Evolutionary conservation across 1,140 invertebrate species (phyloP).

Genomic region (Drosophila sturtevanti): DNA sequence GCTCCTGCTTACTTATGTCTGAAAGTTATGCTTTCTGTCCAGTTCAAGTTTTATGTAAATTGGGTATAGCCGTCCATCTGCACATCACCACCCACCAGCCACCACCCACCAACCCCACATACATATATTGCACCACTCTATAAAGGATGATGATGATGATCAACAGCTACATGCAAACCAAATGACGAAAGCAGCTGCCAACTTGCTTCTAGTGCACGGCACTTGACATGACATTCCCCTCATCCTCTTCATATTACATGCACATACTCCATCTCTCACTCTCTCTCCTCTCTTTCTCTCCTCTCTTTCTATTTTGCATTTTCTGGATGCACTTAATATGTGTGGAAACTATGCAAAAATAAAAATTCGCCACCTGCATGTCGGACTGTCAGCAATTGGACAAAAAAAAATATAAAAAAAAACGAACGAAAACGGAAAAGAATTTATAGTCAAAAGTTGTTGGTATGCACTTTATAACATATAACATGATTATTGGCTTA

Average conservation of each 20-base stretch:
- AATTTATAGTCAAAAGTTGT: slow-evolving; percentile 42
- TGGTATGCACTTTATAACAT: slow-evolving; percentile 1
- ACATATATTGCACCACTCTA: too few species aligned
- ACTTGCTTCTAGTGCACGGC: slow-evolving; percentile 25
- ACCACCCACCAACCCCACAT: too few species aligned
- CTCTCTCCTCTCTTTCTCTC: neutral
- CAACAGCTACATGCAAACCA: slow-evolving; percentile 32
- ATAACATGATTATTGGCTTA: slow-evolving; percentile 39
- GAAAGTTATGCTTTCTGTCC: slow-evolving; percentile 7
- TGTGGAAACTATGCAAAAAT: neutral
- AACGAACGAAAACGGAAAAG: neutral
- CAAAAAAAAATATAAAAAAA: slow-evolving; percentile 4
- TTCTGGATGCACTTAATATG: slow-evolving; percentile 28
- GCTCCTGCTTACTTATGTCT: neutral
- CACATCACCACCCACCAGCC: neutral
- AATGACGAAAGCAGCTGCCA: slow-evolving; percentile 54
- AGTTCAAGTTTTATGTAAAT: slow-evolving; percentile 6
- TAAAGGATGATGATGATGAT: slow-evolving; percentile 14
- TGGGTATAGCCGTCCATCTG: neutral
- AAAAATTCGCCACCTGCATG: slow-evolving; percentile 31
- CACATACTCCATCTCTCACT: neutral
- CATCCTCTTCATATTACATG: neutral
- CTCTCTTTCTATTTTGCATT: neutral
- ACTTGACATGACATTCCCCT: slow-evolving; percentile 4
- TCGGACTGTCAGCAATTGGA: slow-evolving; percentile 39